Evolutionary conservation across 2,888 invertebrate species (phyloP).

Genomic region (Caradrina clavipalpis): DNA sequence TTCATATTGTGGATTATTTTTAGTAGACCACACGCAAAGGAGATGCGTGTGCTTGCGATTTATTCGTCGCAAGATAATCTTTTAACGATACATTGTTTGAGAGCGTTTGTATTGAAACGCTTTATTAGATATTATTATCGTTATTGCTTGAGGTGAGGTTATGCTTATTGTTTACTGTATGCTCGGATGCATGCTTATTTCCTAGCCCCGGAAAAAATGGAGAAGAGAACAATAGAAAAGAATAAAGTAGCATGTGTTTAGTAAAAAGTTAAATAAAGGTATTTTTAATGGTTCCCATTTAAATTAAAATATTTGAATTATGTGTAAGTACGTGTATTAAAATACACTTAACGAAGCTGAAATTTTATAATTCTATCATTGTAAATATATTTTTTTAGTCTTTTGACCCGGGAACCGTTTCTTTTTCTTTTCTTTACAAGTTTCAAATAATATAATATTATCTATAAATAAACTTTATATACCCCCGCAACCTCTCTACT

Average conservation of each 20-base stretch:
- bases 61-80: conserved; percentile 45
- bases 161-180: conserved; percentile 12
- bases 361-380: too few relatives aligned
- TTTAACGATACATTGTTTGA: conserved; percentile 53
- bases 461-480: too few relatives aligned
- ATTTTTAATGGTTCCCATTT: too few relatives aligned
- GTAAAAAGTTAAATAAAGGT: too few relatives aligned
- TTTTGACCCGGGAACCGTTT: too few relatives aligned
- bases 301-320: too few relatives aligned
- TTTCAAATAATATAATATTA: too few relatives aligned
- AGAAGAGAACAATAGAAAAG: neutral
- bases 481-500: too few relatives aligned
- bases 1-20: conserved; percentile 44
- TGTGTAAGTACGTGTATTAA: too few relatives aligned
- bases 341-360: too few relatives aligned
- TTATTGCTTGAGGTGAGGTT: conserved; percentile 26
- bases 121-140: conserved; percentile 34
- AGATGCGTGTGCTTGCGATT: conserved; percentile 46
- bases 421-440: too few relatives aligned
- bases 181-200: conserved; percentile 8
- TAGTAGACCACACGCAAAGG: conserved; percentile 58
- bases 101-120: conserved; percentile 22
- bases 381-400: too few relatives aligned
- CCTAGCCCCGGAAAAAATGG: neutral
- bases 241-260: neutral